Conservation (phyloP, 2,797 vertebrate genomes). For the Peromyscus aztecus region DNA sequence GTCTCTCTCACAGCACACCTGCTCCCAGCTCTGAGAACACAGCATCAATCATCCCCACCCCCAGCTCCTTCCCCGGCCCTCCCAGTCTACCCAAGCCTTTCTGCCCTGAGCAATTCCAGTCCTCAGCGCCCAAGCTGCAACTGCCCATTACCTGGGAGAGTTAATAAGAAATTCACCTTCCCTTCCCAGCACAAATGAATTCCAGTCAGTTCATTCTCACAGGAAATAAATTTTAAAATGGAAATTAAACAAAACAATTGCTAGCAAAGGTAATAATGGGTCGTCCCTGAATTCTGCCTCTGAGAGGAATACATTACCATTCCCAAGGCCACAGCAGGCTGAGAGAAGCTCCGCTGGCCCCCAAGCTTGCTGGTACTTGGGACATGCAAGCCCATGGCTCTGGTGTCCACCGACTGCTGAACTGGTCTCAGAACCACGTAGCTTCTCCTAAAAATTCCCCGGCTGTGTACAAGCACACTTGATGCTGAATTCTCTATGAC, state of each 20-base stretch:
- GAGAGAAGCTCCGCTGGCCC: background rate
- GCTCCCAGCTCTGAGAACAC: background rate
- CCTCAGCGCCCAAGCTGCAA: conserved; percentile 62
- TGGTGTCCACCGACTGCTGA: background rate
- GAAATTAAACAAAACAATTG: conserved; percentile 86
- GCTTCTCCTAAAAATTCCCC: background rate
- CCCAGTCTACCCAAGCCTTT: background rate
- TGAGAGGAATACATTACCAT: conserved; percentile 81
- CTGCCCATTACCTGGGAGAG: conserved; percentile 80
- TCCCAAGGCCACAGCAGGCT: conserved; percentile 40
- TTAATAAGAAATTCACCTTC: conserved; percentile 85
- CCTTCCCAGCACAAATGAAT: conserved; percentile 78
- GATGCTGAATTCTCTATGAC: conserved; percentile 20
- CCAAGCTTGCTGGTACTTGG: background rate
- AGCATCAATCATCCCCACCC: conserved; percentile 41
- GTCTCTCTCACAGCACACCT: background rate
- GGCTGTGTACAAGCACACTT: background rate
- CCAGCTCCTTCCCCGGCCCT: background rate
- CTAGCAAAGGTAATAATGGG: conserved; percentile 81
- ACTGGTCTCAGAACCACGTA: background rate
- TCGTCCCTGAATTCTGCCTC: conserved; percentile 76
- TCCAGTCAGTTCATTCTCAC: conserved; percentile 83
- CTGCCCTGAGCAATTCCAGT: conserved; percentile 67
- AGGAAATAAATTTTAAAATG: conserved; percentile 85
- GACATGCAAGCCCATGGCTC: background rate